Percentiles rank a stretch among this genome's conserved stretches.
Conservation (phyloP, 2,888 invertebrate species). For the Dasysyrphus albostriatus region DNA sequence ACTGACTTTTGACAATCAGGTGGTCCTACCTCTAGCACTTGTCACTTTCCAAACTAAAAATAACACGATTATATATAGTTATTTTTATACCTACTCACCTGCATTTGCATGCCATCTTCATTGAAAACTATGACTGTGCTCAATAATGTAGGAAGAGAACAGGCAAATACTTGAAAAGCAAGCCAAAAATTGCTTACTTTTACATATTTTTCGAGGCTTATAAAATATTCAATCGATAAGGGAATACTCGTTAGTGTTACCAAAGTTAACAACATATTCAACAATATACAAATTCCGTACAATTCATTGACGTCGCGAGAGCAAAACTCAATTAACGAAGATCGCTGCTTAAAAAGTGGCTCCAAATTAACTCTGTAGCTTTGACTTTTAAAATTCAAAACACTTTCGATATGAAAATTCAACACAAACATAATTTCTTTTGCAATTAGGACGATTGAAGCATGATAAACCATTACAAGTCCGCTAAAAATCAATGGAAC, state of each 20-base stretch:
- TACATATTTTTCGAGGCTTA: background rate
- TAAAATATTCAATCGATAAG: background rate
- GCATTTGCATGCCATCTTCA: background rate
- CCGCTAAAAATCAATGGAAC: background rate
- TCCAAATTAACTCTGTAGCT: background rate
- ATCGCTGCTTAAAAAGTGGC: slow-evolving; percentile 1
- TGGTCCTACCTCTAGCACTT: no score
- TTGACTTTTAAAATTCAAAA: background rate
- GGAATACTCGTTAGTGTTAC: background rate
- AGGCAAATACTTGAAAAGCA: background rate
- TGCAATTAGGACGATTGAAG: background rate
- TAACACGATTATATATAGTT: no score
- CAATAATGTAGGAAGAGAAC: background rate
- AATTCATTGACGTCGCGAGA: background rate
- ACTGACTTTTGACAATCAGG: no score
- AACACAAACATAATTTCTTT: background rate
- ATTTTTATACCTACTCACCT: background rate
- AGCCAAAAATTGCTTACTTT: background rate
- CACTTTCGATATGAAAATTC: background rate
- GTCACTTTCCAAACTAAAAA: no score
- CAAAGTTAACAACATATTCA: background rate
- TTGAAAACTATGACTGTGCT: slow-evolving; percentile 1
- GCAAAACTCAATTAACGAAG: background rate
- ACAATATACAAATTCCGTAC: slow-evolving; percentile 15
- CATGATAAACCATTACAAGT: slow-evolving; percentile 5